phyloP scores from a whole-genome alignment of 2,113 vertebrate species.

The Daubentonia madagascariensis region DNA sequence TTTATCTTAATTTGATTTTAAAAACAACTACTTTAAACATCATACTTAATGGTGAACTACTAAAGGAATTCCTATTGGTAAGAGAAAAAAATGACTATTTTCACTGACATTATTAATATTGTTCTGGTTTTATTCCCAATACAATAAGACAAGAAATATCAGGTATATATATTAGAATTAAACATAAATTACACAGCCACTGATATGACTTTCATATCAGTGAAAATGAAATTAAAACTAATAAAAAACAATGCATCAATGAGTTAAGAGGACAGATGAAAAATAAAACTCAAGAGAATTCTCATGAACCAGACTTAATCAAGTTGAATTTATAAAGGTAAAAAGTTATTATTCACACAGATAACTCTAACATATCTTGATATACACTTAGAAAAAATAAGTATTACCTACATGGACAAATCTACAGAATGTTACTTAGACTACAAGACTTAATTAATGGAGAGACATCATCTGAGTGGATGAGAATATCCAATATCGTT shows the following conservation, averaged over 20 bases:
- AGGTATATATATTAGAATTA: not conserved
- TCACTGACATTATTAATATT: not conserved
- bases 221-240: not conserved
- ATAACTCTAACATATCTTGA: not conserved
- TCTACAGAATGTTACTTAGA: not conserved
- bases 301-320: not conserved
- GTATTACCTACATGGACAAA: not conserved
- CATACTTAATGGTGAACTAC: conserved; percentile 5
- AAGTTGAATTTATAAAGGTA: not conserved
- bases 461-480: not conserved
- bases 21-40: not conserved
- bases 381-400: not conserved
- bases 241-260: not conserved
- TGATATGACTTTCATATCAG: not conserved
- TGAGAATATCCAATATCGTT: not conserved
- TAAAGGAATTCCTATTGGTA: not conserved
- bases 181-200: not conserved
- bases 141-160: conserved; percentile 52
- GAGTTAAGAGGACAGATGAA: not conserved
- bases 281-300: not conserved
- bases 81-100: not conserved
- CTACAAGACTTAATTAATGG: not conserved
- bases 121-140: not conserved
- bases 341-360: not conserved
- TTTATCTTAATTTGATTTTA: conserved; percentile 4